Evolutionary conservation across 2,113 vertebrate genomes (phyloP).

Genomic region (Pandion haliaetus): DNA sequence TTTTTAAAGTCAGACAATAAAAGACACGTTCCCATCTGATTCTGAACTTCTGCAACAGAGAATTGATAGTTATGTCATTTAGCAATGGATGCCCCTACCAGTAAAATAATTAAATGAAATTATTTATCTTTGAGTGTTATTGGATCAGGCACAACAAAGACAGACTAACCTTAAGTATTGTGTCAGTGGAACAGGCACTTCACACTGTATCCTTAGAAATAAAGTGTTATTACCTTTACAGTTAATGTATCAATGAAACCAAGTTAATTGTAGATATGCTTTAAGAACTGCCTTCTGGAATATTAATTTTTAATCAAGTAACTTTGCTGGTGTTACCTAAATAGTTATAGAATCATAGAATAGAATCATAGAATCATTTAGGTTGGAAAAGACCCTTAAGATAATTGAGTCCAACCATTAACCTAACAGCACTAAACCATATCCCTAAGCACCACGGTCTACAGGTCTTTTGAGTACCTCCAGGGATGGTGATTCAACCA

Average conservation of each 20-base stretch:
- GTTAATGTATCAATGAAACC: background rate
- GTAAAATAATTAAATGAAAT: constrained; percentile 18
- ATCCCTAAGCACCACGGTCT: rapidly evolving
- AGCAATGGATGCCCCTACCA: background rate
- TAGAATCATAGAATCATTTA: background rate
- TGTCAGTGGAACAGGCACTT: background rate
- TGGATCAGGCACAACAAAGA: background rate
- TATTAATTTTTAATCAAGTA: background rate
- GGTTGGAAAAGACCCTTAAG: background rate
- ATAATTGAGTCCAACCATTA: background rate
- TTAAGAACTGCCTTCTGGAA: background rate
- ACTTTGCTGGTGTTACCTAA: background rate
- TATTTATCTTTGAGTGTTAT: constrained; percentile 17
- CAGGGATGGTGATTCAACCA: background rate
- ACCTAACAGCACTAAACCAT: background rate
- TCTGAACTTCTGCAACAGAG: background rate
- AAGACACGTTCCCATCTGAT: background rate
- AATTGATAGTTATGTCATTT: background rate
- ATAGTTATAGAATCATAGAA: background rate
- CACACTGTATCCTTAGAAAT: background rate
- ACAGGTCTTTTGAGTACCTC: background rate
- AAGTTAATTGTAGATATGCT: background rate
- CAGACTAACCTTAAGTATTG: background rate
- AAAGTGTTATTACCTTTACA: background rate
- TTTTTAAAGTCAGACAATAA: background rate